Base-by-base conservation (phyloP, 1,140 invertebrate genomes). In the Cydia splendana region DNA sequence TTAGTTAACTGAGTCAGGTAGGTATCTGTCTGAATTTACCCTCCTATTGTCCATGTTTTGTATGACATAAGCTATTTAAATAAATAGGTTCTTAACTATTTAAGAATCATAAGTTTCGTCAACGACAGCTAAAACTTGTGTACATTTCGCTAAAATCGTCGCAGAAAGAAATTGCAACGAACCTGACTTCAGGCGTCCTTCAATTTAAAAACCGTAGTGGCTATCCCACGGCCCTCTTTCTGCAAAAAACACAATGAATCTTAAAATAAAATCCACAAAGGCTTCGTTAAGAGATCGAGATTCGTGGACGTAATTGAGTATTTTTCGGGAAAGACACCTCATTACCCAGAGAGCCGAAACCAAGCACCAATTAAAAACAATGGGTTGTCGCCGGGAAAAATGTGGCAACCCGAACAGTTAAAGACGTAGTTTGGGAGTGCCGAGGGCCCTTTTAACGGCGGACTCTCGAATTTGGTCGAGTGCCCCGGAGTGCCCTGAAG, bases 311-410 rank as follows among this genome's bases (percentile, higher is more conserved):
- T 71, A 71, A 71, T 71, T 71, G 38, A 71, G 38, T 24, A 71
- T 71, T 71, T 71, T 71, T 71, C 67, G 67, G 67, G 67, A 18
- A 34, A 71, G 67, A 71, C 67, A 71, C 67, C 67, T 71, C 67
- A 71, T 71, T 71, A 71, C 67, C 67, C 67, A 18, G 67, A 71
- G 67, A 69, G 75, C 65, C 73, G 74, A 62, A 77, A 78, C 77
- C 80, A 81, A 83, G 79, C 78, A 80, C 78, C 81, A 85, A 85
- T 86, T 84, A 81, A 81, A 81, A 83, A 82, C 80, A 81, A 83
- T 82, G 80, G 81, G 28, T 48, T 42, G 67, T 71, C 67, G 38
- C 67, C 67, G 67, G 30, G 80, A 82, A 84, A 85, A 85, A 81
- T 80, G 80, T 30, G 78, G 62, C 78, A 82, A 83, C 48, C 79